Percentiles rank a stretch among this genome's conserved stretches.
Evolutionary conservation across 2,113 vertebrate species (phyloP).

Genomic region (Cryptotis parvus): DNA sequence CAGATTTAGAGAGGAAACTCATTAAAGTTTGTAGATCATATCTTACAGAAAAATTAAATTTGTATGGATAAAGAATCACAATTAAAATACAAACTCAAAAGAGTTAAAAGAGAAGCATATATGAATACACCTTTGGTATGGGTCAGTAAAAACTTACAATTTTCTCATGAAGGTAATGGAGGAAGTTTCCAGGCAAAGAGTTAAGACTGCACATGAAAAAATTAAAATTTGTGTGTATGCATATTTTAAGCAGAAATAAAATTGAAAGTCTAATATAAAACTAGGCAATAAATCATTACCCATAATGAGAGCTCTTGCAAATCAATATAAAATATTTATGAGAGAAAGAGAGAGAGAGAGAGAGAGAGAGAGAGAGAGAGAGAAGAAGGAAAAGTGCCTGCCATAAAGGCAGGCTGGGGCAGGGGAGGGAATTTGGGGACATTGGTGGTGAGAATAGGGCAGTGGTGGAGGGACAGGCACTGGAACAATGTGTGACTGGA

Average conservation of each 20-base stretch:
- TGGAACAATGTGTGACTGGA: too few relatives aligned
- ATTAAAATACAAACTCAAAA: slow-evolving; percentile 8
- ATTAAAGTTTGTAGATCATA: not conserved
- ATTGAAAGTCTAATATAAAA: slow-evolving; percentile 40
- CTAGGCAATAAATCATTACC: not conserved
- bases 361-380: too few relatives aligned
- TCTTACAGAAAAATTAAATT: slow-evolving; percentile 12
- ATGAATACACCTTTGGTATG: not conserved
- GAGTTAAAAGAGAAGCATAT: slow-evolving; percentile 11
- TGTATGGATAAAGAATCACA: not conserved
- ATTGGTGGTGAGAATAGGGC: too few relatives aligned
- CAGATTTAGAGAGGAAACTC: not conserved
- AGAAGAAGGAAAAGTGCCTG: too few relatives aligned
- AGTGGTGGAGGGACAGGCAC: too few relatives aligned
- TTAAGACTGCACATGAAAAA: not conserved
- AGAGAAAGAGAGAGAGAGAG: too few relatives aligned
- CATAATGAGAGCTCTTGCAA: not conserved
- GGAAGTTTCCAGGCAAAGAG: not conserved
- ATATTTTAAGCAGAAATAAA: slow-evolving; percentile 29
- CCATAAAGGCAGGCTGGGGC: too few relatives aligned
- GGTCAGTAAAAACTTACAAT: not conserved
- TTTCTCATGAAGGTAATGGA: slow-evolving; percentile 32
- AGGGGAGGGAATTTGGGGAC: too few relatives aligned
- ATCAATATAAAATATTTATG: not conserved
- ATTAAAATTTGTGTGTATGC: not conserved